Conservation (phyloP, 35 echinoderm and acorn worm species). For the Nesometra sesokonis region DNA sequence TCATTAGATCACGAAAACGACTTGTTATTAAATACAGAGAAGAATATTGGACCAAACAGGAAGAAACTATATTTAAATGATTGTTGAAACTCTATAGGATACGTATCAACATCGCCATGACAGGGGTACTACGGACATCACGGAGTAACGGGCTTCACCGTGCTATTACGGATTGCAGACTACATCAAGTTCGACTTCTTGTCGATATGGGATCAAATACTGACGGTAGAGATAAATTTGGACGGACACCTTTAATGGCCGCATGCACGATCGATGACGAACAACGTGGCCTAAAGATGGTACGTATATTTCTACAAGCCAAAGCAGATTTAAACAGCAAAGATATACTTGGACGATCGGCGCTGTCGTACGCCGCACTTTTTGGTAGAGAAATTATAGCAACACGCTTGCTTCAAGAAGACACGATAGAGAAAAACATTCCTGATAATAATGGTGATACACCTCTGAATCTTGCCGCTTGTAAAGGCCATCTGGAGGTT, state of each 20-base stretch:
- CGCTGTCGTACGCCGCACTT: slow-evolving; percentile 54
- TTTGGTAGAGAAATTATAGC: slow-evolving; percentile 43
- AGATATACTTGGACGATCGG: slow-evolving; percentile 53
- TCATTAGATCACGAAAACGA: too few species aligned
- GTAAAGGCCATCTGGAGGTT: slow-evolving; percentile 33
- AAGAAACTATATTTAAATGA: too few species aligned
- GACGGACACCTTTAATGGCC: slow-evolving; percentile 70
- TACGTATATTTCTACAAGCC: slow-evolving; percentile 36
- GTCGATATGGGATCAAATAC: slow-evolving; percentile 56
- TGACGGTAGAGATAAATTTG: slow-evolving; percentile 56
- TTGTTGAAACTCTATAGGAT: too few species aligned
- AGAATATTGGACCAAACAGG: too few species aligned
- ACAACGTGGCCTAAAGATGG: slow-evolving; percentile 33
- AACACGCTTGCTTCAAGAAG: slow-evolving; percentile 28
- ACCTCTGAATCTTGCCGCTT: slow-evolving; percentile 74
- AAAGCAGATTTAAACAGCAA: slow-evolving; percentile 48
- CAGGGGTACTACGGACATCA: background rate
- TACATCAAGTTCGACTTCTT: slow-evolving; percentile 69
- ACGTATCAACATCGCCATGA: background rate
- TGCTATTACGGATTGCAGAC: slow-evolving; percentile 53
- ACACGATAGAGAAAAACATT: slow-evolving; percentile 64
- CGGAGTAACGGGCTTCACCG: slow-evolving; percentile 46
- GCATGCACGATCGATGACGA: slow-evolving; percentile 44
- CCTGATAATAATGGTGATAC: slow-evolving; percentile 72
- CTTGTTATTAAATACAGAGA: too few species aligned